Percentiles rank a stretch among this genome's conserved stretches.
These are phyloP conservation scores for Cepaea nemoralis DNA, from an alignment of 1,140 invertebrate species.

Conservation along the genomic window DNA sequence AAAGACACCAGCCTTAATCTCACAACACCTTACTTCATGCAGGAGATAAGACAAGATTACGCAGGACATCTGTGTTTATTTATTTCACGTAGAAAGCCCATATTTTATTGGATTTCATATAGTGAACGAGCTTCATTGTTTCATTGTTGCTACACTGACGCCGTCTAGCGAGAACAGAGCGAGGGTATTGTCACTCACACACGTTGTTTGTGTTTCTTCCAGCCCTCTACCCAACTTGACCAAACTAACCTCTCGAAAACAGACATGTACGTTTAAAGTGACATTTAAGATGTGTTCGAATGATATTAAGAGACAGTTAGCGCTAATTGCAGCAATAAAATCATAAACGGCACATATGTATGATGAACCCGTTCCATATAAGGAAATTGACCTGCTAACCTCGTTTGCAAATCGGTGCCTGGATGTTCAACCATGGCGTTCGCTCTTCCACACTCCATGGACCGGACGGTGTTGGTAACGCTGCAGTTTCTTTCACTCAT, in stretches of 20 bases:
- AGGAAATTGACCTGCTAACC: slow-evolving; percentile 44
- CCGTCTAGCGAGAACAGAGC: slow-evolving; percentile 7
- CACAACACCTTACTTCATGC: too few relatives aligned
- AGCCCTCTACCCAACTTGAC: not conserved
- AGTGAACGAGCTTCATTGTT: too few relatives aligned
- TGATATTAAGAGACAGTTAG: not conserved
- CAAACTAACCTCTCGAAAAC: not conserved
- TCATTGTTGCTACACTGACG: not conserved
- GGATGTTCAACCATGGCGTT: slow-evolving; percentile 36
- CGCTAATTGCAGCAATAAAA: not conserved
- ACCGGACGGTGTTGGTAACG: not conserved
- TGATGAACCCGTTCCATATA: slow-evolving; percentile 40
- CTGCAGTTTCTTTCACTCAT: not conserved
- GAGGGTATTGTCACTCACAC: not conserved
- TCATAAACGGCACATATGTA: not conserved
- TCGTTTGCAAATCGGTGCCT: slow-evolving; percentile 40
- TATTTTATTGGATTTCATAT: too few relatives aligned
- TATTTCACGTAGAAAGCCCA: too few relatives aligned
- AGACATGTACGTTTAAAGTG: not conserved
- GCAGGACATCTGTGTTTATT: too few relatives aligned
- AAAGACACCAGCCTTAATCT: too few relatives aligned
- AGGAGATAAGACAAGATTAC: too few relatives aligned
- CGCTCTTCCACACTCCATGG: not conserved
- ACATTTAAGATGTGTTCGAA: not conserved
- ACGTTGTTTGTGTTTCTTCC: not conserved